Conservation (phyloP, 2,113 vertebrate genomes). For the Chaetura pelagica region DNA sequence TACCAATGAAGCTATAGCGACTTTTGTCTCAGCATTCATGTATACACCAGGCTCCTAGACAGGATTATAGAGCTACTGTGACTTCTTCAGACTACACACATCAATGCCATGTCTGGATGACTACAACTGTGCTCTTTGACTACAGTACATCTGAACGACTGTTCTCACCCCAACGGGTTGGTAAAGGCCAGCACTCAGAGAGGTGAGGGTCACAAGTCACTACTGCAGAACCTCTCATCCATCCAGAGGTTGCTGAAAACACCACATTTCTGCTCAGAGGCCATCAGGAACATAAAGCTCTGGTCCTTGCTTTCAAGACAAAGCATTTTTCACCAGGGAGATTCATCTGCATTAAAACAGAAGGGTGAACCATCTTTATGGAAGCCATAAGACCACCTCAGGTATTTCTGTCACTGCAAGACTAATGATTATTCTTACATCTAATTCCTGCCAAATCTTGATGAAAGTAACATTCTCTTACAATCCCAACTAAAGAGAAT, state of each 20-base stretch:
- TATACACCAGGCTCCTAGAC: background rate
- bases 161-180: background rate
- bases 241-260: background rate
- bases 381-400: background rate
- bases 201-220: fast-evolving
- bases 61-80: background rate
- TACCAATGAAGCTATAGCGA: background rate
- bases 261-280: background rate
- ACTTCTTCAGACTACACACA: background rate
- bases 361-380: background rate
- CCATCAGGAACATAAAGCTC: background rate
- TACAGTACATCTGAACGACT: background rate
- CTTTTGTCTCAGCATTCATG: background rate
- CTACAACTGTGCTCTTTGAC: background rate
- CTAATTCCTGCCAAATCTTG: background rate
- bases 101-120: background rate
- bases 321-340: background rate
- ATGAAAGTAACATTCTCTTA: background rate
- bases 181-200: fast-evolving
- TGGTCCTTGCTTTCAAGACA: background rate
- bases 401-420: background rate
- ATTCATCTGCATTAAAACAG: background rate
- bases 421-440: background rate
- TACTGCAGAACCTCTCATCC: background rate
- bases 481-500: background rate